A percentile compares a stretch with the other conserved stretches of the same genome.
These are phyloP conservation scores for Mamestra configurata DNA, from an alignment of 1,140 invertebrate species.

Conservation along the genomic window DNA sequence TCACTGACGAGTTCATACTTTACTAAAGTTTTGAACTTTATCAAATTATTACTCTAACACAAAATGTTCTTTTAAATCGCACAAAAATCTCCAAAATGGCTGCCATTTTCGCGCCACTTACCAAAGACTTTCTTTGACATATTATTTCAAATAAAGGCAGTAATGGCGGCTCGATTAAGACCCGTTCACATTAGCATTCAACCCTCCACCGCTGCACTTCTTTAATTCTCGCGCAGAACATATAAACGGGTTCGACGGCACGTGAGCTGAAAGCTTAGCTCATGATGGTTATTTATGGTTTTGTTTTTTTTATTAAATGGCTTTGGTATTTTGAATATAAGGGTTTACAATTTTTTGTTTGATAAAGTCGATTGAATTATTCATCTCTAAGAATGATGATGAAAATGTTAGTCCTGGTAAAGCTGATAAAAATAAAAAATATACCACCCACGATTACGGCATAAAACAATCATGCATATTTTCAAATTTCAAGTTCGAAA, in stretches of 20 bases:
- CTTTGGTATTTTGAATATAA: background rate
- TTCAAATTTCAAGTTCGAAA: no score
- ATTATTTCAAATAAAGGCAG: constrained; percentile 34
- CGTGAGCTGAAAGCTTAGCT: constrained; percentile 51
- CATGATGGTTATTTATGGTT: background rate
- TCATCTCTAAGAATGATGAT: no score
- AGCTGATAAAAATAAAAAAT: no score
- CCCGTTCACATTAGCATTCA: constrained; percentile 53
- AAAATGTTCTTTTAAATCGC: no score
- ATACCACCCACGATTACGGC: no score
- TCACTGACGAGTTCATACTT: no score
- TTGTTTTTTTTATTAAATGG: background rate
- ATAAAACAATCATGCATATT: no score
- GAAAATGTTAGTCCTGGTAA: no score
- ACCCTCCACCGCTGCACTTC: constrained; percentile 51
- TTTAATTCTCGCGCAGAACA: constrained; percentile 55
- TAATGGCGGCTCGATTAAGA: constrained; percentile 32
- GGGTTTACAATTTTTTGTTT: background rate
- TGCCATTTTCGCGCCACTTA: background rate
- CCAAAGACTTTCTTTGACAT: background rate
- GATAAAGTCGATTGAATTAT: no score
- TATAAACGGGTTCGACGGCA: constrained; percentile 57
- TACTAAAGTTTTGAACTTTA: no score
- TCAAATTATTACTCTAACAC: no score
- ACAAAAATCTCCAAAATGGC: background rate